Base-by-base conservation (phyloP, 2,888 invertebrate species). In the Macrosiphum euphorbiae region DNA sequence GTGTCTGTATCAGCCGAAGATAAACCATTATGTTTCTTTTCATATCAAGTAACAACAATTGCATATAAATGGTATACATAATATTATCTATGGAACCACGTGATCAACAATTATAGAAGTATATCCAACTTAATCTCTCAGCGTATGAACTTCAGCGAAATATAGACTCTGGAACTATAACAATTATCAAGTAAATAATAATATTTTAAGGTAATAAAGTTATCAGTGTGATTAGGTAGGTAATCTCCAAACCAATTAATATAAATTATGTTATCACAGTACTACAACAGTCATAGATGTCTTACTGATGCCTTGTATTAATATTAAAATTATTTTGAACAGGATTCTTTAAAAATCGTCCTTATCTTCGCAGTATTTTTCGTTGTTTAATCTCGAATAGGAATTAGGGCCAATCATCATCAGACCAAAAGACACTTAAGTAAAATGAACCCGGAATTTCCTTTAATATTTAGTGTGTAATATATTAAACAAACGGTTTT, bases 401-500 rank as follows among this genome's bases (percentile, higher is more conserved):
- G 2, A 24, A 41, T 35, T 78, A 78, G 78, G 35, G 78, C 20
- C 35, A 78, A 78, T 78, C 35, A 20, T 41, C 7, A 78, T 35
- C 78, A 41, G 78, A 78, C 35, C 35, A 78, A 78, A 78, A 78
- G 20, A 78, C 35, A 78, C 78, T 78, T 20, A 20, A 35, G 20
- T 35, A 35, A 20, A 35, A 78, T 35, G 7, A 78, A 20, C 35
- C 20, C 20, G 20, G 35, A 78, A 24, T 41, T 20, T 20, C 35
- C 35, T 16, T 78, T 78, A 35, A 78, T 58, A 58, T 35, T 78
- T 78, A 20, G 35, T 88, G 35, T 88, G 35, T 35, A 88, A 52
- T 88, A 52, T 88, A 52, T 52, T 52, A 52, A 88, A 52, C 52
- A 52, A 88, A 88, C 88, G 35, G 52, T 52, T 88, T 52, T 88